These are phyloP conservation scores for Blastobasis lacticolella DNA, from an alignment of 2,888 invertebrate genomes.

Conservation along the genomic window DNA sequence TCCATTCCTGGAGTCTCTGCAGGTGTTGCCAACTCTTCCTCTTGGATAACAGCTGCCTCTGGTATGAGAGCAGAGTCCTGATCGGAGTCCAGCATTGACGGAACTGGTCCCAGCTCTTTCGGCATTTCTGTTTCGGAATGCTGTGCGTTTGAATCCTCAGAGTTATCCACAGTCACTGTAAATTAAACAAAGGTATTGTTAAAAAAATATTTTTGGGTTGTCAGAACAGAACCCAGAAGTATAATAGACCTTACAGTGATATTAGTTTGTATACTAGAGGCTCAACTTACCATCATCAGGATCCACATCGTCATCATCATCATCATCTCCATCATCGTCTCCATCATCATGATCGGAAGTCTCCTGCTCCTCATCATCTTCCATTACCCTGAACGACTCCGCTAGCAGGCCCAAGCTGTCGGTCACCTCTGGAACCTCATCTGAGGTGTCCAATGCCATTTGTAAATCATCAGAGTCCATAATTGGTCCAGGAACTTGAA, in stretches of 20 bases:
- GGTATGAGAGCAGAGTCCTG: neutral
- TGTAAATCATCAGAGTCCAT: neutral
- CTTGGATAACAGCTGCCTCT: neutral
- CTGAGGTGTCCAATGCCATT: conserved; percentile 19
- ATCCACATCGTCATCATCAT: conserved; percentile 28
- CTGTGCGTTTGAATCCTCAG: conserved; percentile 50
- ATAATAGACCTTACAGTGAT: neutral
- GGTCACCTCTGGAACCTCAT: conserved; percentile 32
- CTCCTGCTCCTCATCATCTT: conserved; percentile 53
- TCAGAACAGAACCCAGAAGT: conserved; percentile 1
- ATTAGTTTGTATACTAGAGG: too few species aligned
- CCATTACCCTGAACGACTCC: conserved; percentile 45
- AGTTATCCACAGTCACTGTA: conserved; percentile 47
- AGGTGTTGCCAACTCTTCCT: neutral
- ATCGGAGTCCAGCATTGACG: neutral
- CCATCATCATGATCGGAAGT: conserved; percentile 41
- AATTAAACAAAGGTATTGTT: neutral
- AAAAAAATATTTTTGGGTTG: neutral
- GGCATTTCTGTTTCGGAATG: conserved; percentile 26
- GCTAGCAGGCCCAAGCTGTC: conserved; percentile 60
- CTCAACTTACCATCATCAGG: too few species aligned
- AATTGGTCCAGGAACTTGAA: too few species aligned
- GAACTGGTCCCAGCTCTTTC: conserved; percentile 7
- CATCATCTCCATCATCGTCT: conserved; percentile 28
- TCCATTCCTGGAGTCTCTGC: conserved; percentile 9